Evolutionary conservation across 2,797 vertebrate species (phyloP).

Genomic region (Eutrigla gurnardus): DNA sequence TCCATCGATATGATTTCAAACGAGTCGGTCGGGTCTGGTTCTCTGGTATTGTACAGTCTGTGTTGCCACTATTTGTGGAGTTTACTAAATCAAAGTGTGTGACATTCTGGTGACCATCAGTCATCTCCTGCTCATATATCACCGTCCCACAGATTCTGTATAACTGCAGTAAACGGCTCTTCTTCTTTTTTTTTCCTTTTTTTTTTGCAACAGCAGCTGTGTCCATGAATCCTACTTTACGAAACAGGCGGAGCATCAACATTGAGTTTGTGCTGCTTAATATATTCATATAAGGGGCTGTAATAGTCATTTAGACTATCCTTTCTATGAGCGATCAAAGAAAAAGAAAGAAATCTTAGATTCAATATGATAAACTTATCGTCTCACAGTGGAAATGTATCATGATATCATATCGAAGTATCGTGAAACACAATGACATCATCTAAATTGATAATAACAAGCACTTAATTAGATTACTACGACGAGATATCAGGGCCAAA

Average conservation of each 20-base stretch:
- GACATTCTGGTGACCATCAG: neutral
- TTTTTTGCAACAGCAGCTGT: neutral
- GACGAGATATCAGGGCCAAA: no score
- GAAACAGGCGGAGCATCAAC: neutral
- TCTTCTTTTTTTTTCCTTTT: neutral
- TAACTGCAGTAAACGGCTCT: slow-evolving; percentile 4
- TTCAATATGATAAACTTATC: no score
- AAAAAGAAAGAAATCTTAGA: no score
- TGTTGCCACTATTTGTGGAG: slow-evolving; percentile 33
- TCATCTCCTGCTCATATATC: slow-evolving; percentile 21
- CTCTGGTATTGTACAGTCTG: neutral
- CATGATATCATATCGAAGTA: no score
- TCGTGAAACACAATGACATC: no score
- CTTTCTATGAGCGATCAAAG: neutral
- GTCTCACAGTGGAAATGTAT: no score
- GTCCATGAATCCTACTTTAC: neutral
- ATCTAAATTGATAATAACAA: no score
- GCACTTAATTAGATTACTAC: no score
- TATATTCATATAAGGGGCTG: no score
- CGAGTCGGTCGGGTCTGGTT: no score
- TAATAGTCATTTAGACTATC: neutral
- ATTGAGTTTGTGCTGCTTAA: neutral
- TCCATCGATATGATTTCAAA: slow-evolving; percentile 9
- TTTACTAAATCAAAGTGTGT: slow-evolving; percentile 29
- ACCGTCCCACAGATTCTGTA: slow-evolving; percentile 10